Evolutionary conservation across 2,113 vertebrate genomes (phyloP).

Genomic region (Myxocyprinus asiaticus): DNA sequence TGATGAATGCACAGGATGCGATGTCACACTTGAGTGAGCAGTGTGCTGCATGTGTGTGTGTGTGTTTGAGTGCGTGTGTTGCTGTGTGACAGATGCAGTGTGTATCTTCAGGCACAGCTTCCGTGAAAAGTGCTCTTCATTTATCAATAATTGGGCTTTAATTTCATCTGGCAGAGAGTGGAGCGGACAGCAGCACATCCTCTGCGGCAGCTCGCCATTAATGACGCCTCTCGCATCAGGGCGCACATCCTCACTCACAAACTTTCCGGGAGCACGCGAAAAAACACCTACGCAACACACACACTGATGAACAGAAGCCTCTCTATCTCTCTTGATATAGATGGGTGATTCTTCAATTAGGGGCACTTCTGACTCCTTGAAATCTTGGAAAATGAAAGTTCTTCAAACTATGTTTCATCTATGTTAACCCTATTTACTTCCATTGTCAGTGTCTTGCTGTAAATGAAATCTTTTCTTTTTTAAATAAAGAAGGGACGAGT

Average conservation of each 20-base stretch:
- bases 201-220: conserved; percentile 83
- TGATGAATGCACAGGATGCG: conserved; percentile 85
- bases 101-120: conserved; percentile 84
- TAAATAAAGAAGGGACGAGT: too few relatives aligned
- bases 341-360: too few relatives aligned
- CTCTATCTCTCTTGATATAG: too few relatives aligned
- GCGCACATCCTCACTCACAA: conserved; percentile 38
- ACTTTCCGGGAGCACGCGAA: too few relatives aligned
- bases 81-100: conserved; percentile 82
- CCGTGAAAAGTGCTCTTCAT: conserved; percentile 88
- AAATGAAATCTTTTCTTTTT: too few relatives aligned
- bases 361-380: too few relatives aligned
- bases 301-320: too few relatives aligned
- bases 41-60: conserved; percentile 47
- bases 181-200: conserved; percentile 79
- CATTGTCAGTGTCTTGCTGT: too few relatives aligned
- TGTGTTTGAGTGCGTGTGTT: conserved; percentile 45
- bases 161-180: conserved; percentile 87
- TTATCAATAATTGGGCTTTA: conserved; percentile 93
- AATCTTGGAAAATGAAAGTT: too few relatives aligned
- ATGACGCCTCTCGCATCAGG: conserved; percentile 75
- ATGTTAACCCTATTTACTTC: too few relatives aligned
- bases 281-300: too few relatives aligned
- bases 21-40: conserved; percentile 83
- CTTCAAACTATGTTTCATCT: neutral